These are phyloP conservation scores for Hecatera dysodea DNA, from an alignment of 2,888 invertebrate genomes.

Conservation along the genomic window DNA sequence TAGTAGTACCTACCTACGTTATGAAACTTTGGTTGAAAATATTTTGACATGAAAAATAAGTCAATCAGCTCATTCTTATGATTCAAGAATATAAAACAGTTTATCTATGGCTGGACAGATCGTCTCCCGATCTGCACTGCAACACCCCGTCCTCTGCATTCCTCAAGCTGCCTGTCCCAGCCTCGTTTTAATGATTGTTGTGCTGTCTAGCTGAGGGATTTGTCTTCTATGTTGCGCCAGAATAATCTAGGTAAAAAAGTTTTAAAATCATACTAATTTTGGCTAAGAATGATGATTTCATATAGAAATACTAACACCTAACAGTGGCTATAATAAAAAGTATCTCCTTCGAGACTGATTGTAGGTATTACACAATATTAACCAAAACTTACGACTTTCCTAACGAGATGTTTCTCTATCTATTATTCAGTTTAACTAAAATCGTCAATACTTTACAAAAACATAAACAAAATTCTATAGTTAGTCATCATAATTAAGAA, in stretches of 20 bases:
- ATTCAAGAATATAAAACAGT: no score
- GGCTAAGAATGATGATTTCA: background rate
- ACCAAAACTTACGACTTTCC: conserved; percentile 2
- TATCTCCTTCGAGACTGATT: background rate
- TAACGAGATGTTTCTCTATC: background rate
- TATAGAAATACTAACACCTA: no score
- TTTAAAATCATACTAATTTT: background rate
- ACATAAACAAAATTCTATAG: conserved; percentile 54
- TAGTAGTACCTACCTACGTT: no score
- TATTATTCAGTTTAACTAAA: conserved; percentile 16
- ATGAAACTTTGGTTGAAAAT: background rate
- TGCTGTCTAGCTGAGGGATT: background rate
- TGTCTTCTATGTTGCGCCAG: background rate
- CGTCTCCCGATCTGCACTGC: background rate
- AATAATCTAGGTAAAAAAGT: background rate
- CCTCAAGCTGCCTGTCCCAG: background rate
- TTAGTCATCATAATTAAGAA: conserved; percentile 73
- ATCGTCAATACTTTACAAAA: conserved; percentile 34
- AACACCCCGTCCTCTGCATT: background rate
- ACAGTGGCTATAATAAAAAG: background rate
- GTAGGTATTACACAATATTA: conserved; percentile 11
- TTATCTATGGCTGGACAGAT: background rate
- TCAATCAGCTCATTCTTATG: background rate
- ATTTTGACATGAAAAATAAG: background rate
- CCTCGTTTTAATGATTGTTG: background rate